phyloP scores from a whole-genome alignment of 2,113 vertebrate genomes.

The Chascanopsetta lugubris region DNA sequence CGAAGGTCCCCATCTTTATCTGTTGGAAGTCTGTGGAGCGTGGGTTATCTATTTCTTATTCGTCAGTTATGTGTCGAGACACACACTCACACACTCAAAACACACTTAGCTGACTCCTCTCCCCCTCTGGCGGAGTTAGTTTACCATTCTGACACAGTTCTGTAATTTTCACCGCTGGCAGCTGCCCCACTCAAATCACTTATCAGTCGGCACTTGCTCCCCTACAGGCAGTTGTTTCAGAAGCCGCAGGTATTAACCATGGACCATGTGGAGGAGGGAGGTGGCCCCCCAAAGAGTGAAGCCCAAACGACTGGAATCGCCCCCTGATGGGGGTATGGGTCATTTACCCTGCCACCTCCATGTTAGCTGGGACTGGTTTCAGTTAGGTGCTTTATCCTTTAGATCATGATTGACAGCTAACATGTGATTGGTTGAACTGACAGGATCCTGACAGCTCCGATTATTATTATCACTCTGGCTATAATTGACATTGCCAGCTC shows the following conservation, averaged over 20 bases:
- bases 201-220: not conserved
- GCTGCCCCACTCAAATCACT: not conserved
- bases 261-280: not conserved
- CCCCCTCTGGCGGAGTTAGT: not conserved
- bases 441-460: no score
- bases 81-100: slow-evolving; percentile 3
- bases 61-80: not conserved
- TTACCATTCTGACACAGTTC: not conserved
- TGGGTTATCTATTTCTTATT: not conserved
- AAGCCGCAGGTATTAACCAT: not conserved
- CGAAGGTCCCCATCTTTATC: not conserved
- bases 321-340: not conserved
- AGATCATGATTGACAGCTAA: not conserved
- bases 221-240: not conserved
- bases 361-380: not conserved
- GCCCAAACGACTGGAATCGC: not conserved
- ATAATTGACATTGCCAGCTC: no score
- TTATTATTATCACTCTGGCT: no score
- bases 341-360: not conserved
- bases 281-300: not conserved
- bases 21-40: not conserved
- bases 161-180: not conserved
- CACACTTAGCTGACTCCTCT: not conserved
- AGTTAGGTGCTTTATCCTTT: not conserved
- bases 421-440: not conserved